phyloP scores from a whole-genome alignment of 1,140 invertebrate species.

The Brachystomella parvula region DNA sequence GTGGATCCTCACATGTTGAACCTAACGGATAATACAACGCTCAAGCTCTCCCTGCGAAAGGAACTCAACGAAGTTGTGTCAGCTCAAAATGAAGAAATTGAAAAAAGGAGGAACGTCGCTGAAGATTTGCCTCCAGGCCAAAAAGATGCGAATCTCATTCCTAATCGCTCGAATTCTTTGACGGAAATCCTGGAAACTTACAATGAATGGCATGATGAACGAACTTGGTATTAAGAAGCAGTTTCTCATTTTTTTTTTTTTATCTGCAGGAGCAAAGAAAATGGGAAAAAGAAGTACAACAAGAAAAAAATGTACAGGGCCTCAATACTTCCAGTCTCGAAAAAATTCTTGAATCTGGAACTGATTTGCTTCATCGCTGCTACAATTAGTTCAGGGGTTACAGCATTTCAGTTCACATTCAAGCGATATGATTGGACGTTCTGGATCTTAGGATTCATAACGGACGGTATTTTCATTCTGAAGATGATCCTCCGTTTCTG shows the following conservation, averaged over 20 bases:
- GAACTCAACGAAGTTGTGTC: neutral
- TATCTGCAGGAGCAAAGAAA: neutral
- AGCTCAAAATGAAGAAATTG: neutral
- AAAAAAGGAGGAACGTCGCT: no score
- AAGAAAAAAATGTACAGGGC: neutral
- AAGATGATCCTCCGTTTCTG: conserved; percentile 14
- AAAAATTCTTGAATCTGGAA: neutral
- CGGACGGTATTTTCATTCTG: conserved; percentile 7
- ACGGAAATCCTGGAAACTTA: no score
- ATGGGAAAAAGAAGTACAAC: neutral
- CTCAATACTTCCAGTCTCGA: neutral
- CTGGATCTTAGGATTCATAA: conserved; percentile 11
- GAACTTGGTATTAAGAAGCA: no score
- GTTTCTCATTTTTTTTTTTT: no score
- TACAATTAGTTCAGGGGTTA: neutral
- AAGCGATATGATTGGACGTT: neutral
- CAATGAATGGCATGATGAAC: no score
- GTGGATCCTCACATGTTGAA: no score
- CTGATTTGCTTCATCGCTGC: conserved; percentile 4
- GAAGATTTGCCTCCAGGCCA: no score
- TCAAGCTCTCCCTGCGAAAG: neutral
- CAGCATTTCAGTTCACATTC: conserved; percentile 15
- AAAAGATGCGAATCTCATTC: no score
- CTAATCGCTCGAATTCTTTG: no score
- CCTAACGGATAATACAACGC: neutral